These are phyloP conservation scores for Xylota segnis DNA, from an alignment of 2,888 invertebrate species.

Conservation along the genomic window DNA sequence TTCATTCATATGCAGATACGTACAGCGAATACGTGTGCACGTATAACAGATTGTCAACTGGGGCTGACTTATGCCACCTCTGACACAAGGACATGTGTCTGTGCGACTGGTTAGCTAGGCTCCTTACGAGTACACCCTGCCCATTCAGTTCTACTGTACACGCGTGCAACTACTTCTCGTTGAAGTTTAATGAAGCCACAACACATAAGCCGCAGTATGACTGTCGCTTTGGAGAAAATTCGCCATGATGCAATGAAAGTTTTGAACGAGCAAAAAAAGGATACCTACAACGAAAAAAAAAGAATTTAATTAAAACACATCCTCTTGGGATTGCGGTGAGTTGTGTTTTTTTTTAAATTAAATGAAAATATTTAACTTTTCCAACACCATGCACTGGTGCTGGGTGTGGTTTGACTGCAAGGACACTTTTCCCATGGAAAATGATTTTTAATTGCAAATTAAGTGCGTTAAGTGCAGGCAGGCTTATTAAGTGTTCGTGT, in stretches of 20 bases:
- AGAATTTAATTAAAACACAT: constrained; percentile 24
- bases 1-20: constrained; percentile 6
- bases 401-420: constrained; percentile 1
- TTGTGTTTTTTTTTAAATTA: constrained; percentile 27
- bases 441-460: constrained; percentile 4
- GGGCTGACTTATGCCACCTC: constrained; percentile 11
- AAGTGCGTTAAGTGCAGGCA: not conserved
- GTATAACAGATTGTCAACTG: constrained; percentile 5
- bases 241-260: constrained; percentile 1
- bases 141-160: constrained; percentile 1
- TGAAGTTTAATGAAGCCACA: constrained; percentile 43
- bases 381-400: not conserved
- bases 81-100: constrained; percentile 23
- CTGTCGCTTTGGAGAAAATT: constrained; percentile 14
- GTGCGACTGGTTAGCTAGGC: not conserved
- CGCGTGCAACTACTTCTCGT: constrained; percentile 19
- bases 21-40: not conserved
- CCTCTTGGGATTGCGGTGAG: constrained; percentile 18
- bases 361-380: constrained; percentile 37
- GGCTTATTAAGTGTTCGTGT: not conserved
- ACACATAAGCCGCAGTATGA: constrained; percentile 25
- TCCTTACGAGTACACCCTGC: not conserved
- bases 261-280: not conserved
- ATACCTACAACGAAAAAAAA: not conserved
- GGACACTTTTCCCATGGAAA: not conserved